Conservation (phyloP, 1,140 invertebrate species). For the Coptotermes formosanus region DNA sequence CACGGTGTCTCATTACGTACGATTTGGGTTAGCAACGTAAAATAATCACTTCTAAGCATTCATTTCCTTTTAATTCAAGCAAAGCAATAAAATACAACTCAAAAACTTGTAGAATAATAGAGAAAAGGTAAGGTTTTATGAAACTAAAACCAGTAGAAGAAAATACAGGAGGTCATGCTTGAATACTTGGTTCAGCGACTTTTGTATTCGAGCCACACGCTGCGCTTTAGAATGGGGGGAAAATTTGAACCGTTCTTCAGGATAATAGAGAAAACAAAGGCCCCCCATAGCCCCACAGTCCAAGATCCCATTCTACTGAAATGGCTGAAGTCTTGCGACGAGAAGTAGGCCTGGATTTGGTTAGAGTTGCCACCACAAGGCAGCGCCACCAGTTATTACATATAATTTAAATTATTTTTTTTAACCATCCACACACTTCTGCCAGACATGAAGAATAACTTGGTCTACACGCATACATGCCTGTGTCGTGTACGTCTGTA, state of each 20-base stretch:
- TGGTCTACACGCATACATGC: no score
- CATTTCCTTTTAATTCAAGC: slow-evolving; percentile 19
- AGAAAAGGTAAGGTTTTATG: slow-evolving; percentile 2
- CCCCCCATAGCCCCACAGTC: background rate
- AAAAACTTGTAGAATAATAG: background rate
- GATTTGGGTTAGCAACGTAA: slow-evolving; percentile 2
- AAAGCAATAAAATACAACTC: background rate
- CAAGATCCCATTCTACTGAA: background rate
- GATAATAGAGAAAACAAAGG: background rate
- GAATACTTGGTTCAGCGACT: slow-evolving; percentile 2
- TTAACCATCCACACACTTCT: no score
- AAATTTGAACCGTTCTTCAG: background rate
- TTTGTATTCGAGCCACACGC: background rate
- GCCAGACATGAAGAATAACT: no score
- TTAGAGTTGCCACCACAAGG: background rate
- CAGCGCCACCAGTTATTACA: background rate
- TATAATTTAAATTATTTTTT: no score
- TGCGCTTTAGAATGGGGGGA: slow-evolving; percentile 1
- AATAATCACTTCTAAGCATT: slow-evolving; percentile 17
- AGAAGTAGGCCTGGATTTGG: background rate
- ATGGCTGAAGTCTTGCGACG: background rate
- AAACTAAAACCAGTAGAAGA: background rate
- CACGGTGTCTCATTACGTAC: slow-evolving; percentile 5
- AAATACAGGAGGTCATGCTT: background rate
- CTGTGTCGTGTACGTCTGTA: no score